Evolutionary conservation across 2,113 vertebrate species (phyloP).

Genomic region (Scomber colias): DNA sequence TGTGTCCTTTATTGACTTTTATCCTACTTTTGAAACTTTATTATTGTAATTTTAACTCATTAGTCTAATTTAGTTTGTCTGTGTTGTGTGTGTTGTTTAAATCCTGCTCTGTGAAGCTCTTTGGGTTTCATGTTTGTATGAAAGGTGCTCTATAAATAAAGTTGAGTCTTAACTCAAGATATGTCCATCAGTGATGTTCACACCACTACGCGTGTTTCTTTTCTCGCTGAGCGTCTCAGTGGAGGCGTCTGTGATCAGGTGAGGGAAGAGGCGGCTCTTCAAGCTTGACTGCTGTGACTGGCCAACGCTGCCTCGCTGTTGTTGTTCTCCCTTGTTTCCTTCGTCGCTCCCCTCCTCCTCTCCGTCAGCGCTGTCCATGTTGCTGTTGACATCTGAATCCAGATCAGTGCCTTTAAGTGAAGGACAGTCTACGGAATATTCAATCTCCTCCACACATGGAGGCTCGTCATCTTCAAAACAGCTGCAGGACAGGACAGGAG

Average conservation of each 20-base stretch:
- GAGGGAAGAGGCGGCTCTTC: constrained; percentile 50
- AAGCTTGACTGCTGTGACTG: constrained; percentile 12
- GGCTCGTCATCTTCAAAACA: constrained; percentile 91
- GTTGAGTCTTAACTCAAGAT: neutral
- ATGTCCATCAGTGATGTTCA: constrained; percentile 32
- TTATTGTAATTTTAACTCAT: too few relatives aligned
- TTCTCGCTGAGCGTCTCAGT: constrained; percentile 48
- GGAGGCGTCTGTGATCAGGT: constrained; percentile 39
- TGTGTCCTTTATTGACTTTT: too few relatives aligned
- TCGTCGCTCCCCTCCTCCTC: constrained; percentile 38
- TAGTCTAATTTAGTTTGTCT: too few relatives aligned
- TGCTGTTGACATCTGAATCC: constrained; percentile 74
- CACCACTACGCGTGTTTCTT: constrained; percentile 37
- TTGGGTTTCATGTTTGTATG: too few relatives aligned
- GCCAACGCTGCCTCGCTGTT: neutral
- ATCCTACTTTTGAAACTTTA: too few relatives aligned
- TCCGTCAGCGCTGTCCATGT: constrained; percentile 48
- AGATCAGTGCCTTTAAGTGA: constrained; percentile 43
- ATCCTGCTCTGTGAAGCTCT: too few relatives aligned
- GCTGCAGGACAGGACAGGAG: constrained; percentile 57
- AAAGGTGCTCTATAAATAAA: too few relatives aligned
- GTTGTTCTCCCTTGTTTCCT: constrained; percentile 1
- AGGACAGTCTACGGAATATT: constrained; percentile 83
- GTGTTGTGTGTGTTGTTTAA: too few relatives aligned
- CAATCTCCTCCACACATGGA: constrained; percentile 89